Evolutionary conservation across 2,888 invertebrate genomes (phyloP).

Genomic region (Litoditis marina): DNA sequence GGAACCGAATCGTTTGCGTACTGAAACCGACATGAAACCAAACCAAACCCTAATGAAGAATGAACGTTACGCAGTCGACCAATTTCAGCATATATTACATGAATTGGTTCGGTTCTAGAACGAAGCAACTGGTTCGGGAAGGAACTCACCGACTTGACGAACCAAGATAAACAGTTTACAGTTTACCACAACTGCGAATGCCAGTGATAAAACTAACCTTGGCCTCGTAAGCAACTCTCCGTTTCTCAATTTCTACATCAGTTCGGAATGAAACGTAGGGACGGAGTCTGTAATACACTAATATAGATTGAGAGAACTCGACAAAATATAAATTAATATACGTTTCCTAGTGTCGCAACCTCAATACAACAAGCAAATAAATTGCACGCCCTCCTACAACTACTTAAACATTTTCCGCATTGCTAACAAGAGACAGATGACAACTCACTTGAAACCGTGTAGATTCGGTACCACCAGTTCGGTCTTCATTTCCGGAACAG

Average conservation of each 20-base stretch:
- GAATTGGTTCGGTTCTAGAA: too few species aligned
- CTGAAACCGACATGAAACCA: too few species aligned
- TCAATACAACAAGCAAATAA: too few species aligned
- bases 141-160: background rate
- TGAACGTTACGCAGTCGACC: too few species aligned
- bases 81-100: too few species aligned
- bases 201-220: constrained; percentile 20
- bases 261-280: constrained; percentile 87
- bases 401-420: too few species aligned
- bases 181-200: background rate
- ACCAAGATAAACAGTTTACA: background rate
- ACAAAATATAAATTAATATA: background rate
- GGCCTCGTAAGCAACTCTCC: constrained; percentile 44
- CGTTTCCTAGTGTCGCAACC: constrained; percentile 6
- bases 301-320: background rate
- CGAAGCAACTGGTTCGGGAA: too few species aligned
- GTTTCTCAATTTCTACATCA: constrained; percentile 56
- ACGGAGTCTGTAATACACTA: constrained; percentile 70
- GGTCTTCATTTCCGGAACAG: constrained; percentile 84
- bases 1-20: too few species aligned
- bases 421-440: background rate
- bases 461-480: constrained; percentile 88
- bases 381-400: too few species aligned
- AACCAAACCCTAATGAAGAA: too few species aligned
- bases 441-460: constrained; percentile 71